Base-by-base conservation (phyloP, 2,888 invertebrate species). In the Nowickia ferox region DNA sequence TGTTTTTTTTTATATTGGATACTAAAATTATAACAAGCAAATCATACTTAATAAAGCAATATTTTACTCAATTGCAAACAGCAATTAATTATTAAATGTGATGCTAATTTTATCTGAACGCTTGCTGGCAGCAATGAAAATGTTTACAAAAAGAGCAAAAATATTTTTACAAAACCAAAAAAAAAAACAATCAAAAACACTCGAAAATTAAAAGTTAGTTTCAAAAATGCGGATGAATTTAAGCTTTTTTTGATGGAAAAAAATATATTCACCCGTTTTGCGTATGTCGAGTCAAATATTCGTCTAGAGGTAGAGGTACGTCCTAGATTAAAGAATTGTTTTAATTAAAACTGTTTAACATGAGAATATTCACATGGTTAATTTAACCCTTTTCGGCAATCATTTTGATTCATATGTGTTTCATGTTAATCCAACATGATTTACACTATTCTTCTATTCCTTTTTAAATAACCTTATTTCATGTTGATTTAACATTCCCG, bases 81-180 rank as follows among this genome's bases (percentile, higher is more conserved):
- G 80, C 80, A 86, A 87, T 87, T 88, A 87, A 88, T 88, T 86
- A 87, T 81, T 84, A 86, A 86, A 87, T 86, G 84, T 87, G 86
- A 88, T 86, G 80, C 84, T 76, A 77, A 87, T 87, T 87, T 87
- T 85, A 84, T 84, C 53, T 59, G 68, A 78, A 85, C 65, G 85
- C 82, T 78, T 57, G 85, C 78, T 78, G 74, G 63, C 77, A 44
- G 46, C 38, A 75, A 48, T 44, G 11, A 57, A 40, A 59, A 53
- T 61, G 0, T 53, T 53, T 19, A 57, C 9, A 48, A 76, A 84
- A 83, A 78, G 57, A 40, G n/a, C 38, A 61, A 68, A 74, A 55
- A 22, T 71, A 65, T 78, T 51, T 68, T 40, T 46, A n/a, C 30
- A 30, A 30, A 30, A 30, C 15, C 38, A 17, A 51, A 9, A 6